Conservation (phyloP, 30 jellyfish, hydroid and myxozoan genomes). For the Aurelia aurita complex sp. Pacific region DNA sequence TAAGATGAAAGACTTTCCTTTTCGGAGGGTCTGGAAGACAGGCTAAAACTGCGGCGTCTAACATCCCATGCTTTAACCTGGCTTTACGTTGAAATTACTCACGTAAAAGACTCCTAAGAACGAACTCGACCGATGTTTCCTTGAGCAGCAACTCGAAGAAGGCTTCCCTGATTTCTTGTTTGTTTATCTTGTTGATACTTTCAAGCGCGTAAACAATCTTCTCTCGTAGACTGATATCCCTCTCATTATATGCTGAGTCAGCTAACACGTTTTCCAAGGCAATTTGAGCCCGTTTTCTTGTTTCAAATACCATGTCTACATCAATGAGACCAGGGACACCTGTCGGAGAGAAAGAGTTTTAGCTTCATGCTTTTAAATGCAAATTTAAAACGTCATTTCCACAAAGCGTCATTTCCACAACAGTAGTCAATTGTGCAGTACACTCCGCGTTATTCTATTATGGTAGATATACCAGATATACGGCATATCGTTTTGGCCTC, state of each 20-base stretch:
- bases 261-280: slow-evolving; percentile 78
- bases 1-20: too few relatives aligned
- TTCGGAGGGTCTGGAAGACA: too few relatives aligned
- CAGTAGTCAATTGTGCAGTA: too few relatives aligned
- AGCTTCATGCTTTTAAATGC: too few relatives aligned
- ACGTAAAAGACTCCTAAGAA: slow-evolving; percentile 65
- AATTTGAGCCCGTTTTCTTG: slow-evolving; percentile 85
- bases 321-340: slow-evolving; percentile 92
- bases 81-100: slow-evolving; percentile 8
- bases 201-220: slow-evolving; percentile 81
- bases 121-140: slow-evolving; percentile 91
- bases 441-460: too few relatives aligned
- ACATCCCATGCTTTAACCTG: not conserved
- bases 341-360: not conserved
- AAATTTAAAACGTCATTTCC: too few relatives aligned
- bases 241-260: slow-evolving; percentile 64
- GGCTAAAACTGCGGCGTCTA: not conserved
- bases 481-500: too few relatives aligned
- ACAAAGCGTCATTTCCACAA: too few relatives aligned
- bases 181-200: slow-evolving; percentile 83
- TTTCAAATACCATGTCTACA: slow-evolving; percentile 62
- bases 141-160: slow-evolving; percentile 86
- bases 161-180: slow-evolving; percentile 89
- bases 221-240: slow-evolving; percentile 72
- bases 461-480: too few relatives aligned